Percentiles rank a stretch among this genome's conserved stretches.
Conservation (phyloP, 2,797 vertebrate genomes). For the Falco naumanni region DNA sequence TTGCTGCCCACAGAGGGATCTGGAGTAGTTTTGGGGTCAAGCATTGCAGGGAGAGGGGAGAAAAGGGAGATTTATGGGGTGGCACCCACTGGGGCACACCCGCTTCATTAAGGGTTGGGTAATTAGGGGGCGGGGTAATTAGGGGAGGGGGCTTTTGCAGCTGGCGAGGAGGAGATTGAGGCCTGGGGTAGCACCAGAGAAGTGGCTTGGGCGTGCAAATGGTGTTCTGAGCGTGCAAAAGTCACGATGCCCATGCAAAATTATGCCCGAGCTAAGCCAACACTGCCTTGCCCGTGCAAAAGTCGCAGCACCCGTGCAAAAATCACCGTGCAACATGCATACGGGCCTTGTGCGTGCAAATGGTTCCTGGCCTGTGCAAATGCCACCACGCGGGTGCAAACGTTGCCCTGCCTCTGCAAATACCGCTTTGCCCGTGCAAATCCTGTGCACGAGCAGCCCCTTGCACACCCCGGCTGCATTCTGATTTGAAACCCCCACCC, state of each 20-base stretch:
- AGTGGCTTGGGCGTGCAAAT: neutral
- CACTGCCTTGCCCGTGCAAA: neutral
- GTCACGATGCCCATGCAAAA: neutral
- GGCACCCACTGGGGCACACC: accelerated
- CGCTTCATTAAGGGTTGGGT: neutral
- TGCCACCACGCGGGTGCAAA: neutral
- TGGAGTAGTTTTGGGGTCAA: no score
- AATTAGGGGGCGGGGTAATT: neutral
- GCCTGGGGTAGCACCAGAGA: neutral
- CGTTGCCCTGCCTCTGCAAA: neutral
- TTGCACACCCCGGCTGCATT: no score
- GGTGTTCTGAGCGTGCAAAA: neutral
- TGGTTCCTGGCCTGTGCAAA: neutral
- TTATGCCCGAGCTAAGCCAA: neutral
- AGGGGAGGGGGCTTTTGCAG: neutral
- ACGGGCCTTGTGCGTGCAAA: neutral
- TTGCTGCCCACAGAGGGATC: neutral
- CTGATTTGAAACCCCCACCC: no score
- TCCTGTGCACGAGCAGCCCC: neutral
- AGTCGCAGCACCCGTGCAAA: neutral
- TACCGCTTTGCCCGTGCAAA: neutral
- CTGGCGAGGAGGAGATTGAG: neutral
- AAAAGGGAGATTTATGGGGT: neutral
- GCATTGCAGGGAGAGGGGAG: neutral
- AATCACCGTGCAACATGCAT: neutral